phyloP scores from a whole-genome alignment of 2,113 vertebrate genomes.

The Alces alces region DNA sequence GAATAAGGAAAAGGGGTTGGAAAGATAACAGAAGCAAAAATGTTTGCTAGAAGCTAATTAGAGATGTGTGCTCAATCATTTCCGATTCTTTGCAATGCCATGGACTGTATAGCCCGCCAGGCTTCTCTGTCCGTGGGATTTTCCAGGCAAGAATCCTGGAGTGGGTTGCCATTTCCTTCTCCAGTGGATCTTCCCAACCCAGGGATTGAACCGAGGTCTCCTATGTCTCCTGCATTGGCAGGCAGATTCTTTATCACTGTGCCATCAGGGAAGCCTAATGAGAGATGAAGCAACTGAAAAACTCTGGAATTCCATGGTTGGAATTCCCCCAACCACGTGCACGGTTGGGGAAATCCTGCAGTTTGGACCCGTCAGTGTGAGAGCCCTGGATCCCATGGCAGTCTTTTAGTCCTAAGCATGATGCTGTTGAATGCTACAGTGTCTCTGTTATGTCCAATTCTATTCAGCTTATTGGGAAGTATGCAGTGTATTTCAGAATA shows the following conservation, averaged over 20 bases:
- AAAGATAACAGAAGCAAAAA: neutral
- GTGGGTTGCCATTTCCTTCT: neutral
- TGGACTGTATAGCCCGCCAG: neutral
- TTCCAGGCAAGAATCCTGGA: neutral
- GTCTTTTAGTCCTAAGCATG: neutral
- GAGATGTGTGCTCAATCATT: neutral
- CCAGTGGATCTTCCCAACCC: neutral
- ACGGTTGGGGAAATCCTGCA: rapidly evolving
- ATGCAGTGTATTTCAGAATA: neutral
- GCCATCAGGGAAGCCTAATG: neutral
- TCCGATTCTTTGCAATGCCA: neutral
- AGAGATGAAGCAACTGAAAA: neutral
- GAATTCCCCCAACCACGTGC: too few relatives aligned
- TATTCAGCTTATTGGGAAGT: neutral
- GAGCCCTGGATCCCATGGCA: neutral
- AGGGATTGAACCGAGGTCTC: neutral
- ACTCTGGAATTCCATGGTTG: rapidly evolving
- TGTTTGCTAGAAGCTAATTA: neutral
- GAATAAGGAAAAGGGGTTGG: neutral
- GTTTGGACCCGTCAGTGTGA: rapidly evolving
- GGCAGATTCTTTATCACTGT: neutral
- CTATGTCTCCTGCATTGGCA: neutral
- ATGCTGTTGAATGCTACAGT: neutral
- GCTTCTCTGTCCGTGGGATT: neutral
- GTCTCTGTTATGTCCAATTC: neutral